Evolutionary conservation across 2,113 vertebrate genomes (phyloP).

Genomic region (Hyaena hyaena): DNA sequence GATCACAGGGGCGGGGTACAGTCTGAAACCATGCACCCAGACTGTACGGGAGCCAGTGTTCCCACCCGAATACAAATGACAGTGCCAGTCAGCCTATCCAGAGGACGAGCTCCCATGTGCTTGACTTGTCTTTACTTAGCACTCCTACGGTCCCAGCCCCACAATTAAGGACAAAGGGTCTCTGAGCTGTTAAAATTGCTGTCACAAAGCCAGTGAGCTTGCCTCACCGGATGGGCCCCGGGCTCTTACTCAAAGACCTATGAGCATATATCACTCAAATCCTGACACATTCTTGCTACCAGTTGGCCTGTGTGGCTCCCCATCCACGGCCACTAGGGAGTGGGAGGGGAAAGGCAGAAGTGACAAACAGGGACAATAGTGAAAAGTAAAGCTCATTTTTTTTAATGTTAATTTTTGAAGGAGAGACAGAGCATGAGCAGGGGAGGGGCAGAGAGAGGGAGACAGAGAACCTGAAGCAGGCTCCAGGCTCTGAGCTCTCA

Average conservation of each 20-base stretch:
- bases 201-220: background rate
- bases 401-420: too few species aligned
- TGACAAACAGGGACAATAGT: background rate
- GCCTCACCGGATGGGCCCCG: background rate
- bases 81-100: background rate
- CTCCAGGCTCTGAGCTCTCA: too few species aligned
- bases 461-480: too few species aligned
- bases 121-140: background rate
- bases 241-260: background rate
- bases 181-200: constrained; percentile 44
- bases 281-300: background rate
- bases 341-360: background rate
- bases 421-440: too few species aligned
- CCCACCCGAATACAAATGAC: background rate
- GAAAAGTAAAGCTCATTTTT: background rate
- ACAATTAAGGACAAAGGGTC: constrained; percentile 12
- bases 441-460: too few species aligned
- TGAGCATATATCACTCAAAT: background rate
- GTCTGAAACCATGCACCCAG: background rate
- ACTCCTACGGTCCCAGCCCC: background rate
- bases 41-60: background rate
- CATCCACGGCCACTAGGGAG: background rate
- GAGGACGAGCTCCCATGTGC: background rate
- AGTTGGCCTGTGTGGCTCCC: background rate
- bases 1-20: background rate